These are phyloP conservation scores for Pollimyrus isidori DNA, from an alignment of 2,113 vertebrate genomes.

Conservation along the genomic window DNA sequence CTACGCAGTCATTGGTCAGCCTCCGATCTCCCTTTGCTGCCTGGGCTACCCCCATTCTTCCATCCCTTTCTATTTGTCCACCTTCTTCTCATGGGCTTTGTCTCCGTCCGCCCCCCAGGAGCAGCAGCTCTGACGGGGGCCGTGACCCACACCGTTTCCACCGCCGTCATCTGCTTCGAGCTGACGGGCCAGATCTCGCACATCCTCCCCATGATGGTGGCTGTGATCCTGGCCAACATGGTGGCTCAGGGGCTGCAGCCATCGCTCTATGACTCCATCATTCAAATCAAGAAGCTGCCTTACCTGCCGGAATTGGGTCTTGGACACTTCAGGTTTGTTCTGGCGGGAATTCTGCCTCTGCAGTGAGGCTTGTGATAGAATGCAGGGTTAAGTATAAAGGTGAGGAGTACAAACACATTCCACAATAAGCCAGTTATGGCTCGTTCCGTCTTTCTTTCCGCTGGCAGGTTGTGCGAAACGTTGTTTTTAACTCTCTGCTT, in stretches of 20 bases:
- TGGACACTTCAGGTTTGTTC: slow-evolving; percentile 75
- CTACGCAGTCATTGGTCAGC: slow-evolving; percentile 93
- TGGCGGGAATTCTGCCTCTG: neutral
- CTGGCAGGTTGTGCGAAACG: neutral
- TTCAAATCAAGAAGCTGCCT: slow-evolving; percentile 94
- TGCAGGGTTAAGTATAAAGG: neutral
- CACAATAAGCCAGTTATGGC: neutral
- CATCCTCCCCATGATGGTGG: slow-evolving; percentile 98
- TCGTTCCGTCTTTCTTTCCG: neutral
- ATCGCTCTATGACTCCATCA: slow-evolving; percentile 95
- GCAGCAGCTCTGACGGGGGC: slow-evolving; percentile 90
- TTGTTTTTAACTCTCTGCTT: neutral
- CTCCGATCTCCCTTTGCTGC: neutral
- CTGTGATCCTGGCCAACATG: slow-evolving; percentile 96
- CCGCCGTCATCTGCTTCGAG: slow-evolving; percentile 95
- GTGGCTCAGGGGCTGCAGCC: slow-evolving; percentile 95
- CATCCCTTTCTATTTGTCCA: neutral
- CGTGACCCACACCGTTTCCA: slow-evolving; percentile 92
- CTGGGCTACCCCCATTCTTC: neutral
- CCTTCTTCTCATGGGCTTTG: neutral
- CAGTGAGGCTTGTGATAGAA: neutral
- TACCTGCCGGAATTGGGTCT: slow-evolving; percentile 91
- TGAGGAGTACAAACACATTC: neutral
- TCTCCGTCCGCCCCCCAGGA: slow-evolving; percentile 51
- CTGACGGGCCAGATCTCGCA: slow-evolving; percentile 93